Conservation (phyloP, 2,113 vertebrate genomes). For the Toxotes chatareus region DNA sequence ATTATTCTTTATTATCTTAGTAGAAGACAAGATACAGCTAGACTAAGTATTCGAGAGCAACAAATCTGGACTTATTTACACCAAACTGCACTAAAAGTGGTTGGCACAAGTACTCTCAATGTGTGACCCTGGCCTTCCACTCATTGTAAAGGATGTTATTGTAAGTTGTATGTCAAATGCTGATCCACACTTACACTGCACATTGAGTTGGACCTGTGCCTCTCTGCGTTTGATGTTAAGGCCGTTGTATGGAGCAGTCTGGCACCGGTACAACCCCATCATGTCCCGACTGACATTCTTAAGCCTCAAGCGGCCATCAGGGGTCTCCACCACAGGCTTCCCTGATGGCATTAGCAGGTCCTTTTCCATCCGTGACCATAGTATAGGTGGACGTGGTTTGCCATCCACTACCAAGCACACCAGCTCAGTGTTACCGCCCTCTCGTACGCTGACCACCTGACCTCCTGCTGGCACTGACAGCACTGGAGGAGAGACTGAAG, state of each 20-base stretch:
- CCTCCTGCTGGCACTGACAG: slow-evolving; percentile 91
- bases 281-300: slow-evolving; percentile 91
- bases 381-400: slow-evolving; percentile 93
- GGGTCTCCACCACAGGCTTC: slow-evolving; percentile 85
- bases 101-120: not conserved
- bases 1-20: slow-evolving; percentile 2
- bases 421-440: slow-evolving; percentile 90
- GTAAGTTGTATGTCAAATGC: not conserved
- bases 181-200: slow-evolving; percentile 91
- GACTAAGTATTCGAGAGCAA: slow-evolving; percentile 13
- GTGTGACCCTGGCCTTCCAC: not conserved
- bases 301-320: slow-evolving; percentile 90
- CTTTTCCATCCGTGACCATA: slow-evolving; percentile 95
- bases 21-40: not conserved
- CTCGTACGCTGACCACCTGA: slow-evolving; percentile 87
- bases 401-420: slow-evolving; percentile 91
- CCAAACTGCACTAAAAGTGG: not conserved
- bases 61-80: not conserved
- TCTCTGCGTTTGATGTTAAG: slow-evolving; percentile 96
- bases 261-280: slow-evolving; percentile 94
- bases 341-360: slow-evolving; percentile 91
- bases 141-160: not conserved
- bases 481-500: slow-evolving; percentile 90
- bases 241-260: slow-evolving; percentile 96
- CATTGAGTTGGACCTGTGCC: slow-evolving; percentile 92